Evolutionary conservation across 2,797 vertebrate species (phyloP), one percentile per base, ranked within the genome.

Genomic region (Gymnoscopelus microlampas): DNA sequence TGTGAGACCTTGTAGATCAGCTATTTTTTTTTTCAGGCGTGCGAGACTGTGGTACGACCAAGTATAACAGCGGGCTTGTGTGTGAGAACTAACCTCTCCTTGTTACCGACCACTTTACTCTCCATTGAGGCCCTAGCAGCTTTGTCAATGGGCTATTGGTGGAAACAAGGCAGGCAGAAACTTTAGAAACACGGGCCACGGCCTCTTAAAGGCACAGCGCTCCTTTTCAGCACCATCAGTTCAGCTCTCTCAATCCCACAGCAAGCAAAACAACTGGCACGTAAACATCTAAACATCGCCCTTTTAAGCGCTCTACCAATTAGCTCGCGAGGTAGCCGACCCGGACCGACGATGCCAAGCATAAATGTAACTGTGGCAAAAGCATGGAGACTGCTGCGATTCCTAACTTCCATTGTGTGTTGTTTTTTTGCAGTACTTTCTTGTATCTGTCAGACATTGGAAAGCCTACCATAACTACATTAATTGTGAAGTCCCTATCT

Each of bases 131-230:
- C 90, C 86, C 86, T 90, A 89, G 92, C 93, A 93, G 93, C 91
- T 94, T 94, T 94, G 93, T 95, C 93, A 94, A 94, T 94, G 94
- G 93, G 91, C 93, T 94, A 94, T 95, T 95, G 94, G 94, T 93
- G 92, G 92, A 94, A 94, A 94, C 94, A 95, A 95, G 90, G 87
- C 93, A 94, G 92, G 93, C 93, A 94, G 94, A 95, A 94, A 94
- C 92, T 94, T 94, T 94, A 94, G 94, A 94, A 93, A 93, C 91
- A 91, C 81, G 88, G 39, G 91, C 89, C 89, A 88, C 92, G 62
- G 92, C 91, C 93, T 92, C 93, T 94, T 94, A 95, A 94, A 94
- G 94, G 91, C 88, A 92, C 93, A 95, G 93, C 79, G 79, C 87
- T 91, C 89, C 90, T 88, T 92, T 90, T 91, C 84, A 90, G 77